Evolutionary conservation across 2,888 invertebrate species (phyloP).

Genomic region (Trissolcus brochymenae): DNA sequence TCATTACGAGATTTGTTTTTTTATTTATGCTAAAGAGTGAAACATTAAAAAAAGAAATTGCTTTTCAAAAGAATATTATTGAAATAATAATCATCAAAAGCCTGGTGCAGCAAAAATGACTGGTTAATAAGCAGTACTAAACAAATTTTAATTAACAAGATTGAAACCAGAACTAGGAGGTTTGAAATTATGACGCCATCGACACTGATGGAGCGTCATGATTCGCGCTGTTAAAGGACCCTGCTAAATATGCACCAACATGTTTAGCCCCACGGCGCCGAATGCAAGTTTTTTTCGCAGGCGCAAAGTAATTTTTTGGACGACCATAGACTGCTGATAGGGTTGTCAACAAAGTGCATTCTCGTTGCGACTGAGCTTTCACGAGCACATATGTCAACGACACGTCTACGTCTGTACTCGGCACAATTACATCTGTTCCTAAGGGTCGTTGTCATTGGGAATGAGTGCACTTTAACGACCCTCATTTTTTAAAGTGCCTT

Average conservation of each 20-base stretch:
- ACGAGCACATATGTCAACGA: conserved; percentile 48
- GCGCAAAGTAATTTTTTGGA: conserved; percentile 47
- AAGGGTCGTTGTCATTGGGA: conserved; percentile 56
- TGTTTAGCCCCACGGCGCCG: conserved; percentile 3
- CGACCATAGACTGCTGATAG: conserved; percentile 43
- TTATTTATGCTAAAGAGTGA: not conserved
- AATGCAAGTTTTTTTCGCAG: conserved; percentile 18
- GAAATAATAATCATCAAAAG: not conserved
- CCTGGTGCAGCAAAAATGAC: not conserved
- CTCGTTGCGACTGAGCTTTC: conserved; percentile 42
- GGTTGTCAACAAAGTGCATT: conserved; percentile 40
- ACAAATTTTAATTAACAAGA: not conserved
- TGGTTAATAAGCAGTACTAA: no score
- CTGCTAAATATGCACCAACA: conserved; percentile 25
- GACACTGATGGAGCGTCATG: not conserved
- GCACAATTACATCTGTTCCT: conserved; percentile 49
- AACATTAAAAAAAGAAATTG: not conserved
- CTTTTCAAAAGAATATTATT: no score
- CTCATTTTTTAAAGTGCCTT: conserved; percentile 52
- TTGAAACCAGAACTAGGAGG: not conserved
- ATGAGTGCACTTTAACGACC: conserved; percentile 51
- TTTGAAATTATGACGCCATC: no score
- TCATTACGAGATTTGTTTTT: no score
- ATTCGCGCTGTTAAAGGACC: conserved; percentile 20
- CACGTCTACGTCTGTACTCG: conserved; percentile 48